phyloP scores from a whole-genome alignment of 1,140 invertebrate genomes.

The Ceratosolen solmsi region DNA sequence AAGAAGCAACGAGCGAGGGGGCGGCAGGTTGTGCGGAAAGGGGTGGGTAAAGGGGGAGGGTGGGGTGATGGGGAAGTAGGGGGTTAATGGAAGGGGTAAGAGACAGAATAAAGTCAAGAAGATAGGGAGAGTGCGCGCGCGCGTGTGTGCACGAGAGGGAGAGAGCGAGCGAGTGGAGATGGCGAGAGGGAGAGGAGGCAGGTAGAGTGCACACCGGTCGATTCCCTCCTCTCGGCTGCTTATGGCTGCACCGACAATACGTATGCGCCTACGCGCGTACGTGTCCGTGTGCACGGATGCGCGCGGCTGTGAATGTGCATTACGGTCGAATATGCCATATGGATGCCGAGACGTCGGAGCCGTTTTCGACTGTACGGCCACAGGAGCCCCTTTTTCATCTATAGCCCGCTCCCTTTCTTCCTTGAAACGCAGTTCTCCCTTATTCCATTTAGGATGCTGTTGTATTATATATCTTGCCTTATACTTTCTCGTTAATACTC shows the following conservation, averaged over 20 bases:
- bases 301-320: neutral
- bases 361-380: neutral
- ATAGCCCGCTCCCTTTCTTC: neutral
- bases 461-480: too few species aligned
- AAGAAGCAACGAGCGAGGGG: too few species aligned
- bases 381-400: neutral
- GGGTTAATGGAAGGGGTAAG: neutral
- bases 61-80: too few species aligned
- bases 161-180: neutral
- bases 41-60: too few species aligned
- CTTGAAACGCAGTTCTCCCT: neutral
- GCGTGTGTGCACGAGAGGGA: conserved; percentile 1
- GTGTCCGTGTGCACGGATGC: neutral
- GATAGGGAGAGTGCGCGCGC: neutral
- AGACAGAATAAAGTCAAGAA: neutral
- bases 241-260: neutral
- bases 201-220: neutral
- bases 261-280: neutral
- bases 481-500: neutral
- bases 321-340: neutral
- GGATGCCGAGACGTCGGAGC: neutral
- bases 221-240: neutral
- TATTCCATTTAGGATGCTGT: neutral
- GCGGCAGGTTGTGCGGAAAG: neutral
- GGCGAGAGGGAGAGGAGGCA: neutral